phyloP scores from a whole-genome alignment of 2,888 invertebrate genomes.

The Beris chalybata region DNA sequence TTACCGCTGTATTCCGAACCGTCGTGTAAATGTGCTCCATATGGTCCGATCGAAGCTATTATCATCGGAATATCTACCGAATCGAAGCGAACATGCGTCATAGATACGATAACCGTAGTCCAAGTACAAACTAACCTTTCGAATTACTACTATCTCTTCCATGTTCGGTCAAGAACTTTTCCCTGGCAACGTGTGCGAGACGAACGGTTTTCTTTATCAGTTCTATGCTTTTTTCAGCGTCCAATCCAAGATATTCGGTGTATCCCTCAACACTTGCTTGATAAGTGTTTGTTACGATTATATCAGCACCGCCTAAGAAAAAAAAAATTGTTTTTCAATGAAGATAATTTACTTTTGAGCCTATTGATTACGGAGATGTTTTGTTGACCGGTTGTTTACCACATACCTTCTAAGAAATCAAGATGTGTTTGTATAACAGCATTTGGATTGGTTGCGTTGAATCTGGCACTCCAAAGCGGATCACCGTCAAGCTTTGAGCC shows the following conservation, averaged over 20 bases:
- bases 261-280: slow-evolving; percentile 83
- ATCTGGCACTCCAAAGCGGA: slow-evolving; percentile 86
- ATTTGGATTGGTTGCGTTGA: slow-evolving; percentile 76
- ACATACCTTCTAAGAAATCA: slow-evolving; percentile 74
- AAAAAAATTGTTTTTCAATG: neutral
- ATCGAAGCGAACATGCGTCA: too few relatives aligned
- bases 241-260: slow-evolving; percentile 70
- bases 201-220: slow-evolving; percentile 75
- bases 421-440: slow-evolving; percentile 79
- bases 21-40: slow-evolving; percentile 87
- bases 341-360: neutral
- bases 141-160: slow-evolving; percentile 10
- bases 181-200: slow-evolving; percentile 72
- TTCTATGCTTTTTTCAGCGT: slow-evolving; percentile 67
- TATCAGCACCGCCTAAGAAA: slow-evolving; percentile 75
- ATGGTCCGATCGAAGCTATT: slow-evolving; percentile 90
- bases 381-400: neutral
- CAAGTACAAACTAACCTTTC: neutral
- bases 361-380: neutral
- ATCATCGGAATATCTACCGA: slow-evolving; percentile 1
- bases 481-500: slow-evolving; percentile 75
- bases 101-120: too few relatives aligned
- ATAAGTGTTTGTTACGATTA: slow-evolving; percentile 87
- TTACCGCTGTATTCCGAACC: slow-evolving; percentile 92
- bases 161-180: slow-evolving; percentile 62